A percentile compares a stretch with the other conserved stretches of the same genome.
Evolutionary conservation across 2,113 vertebrate genomes (phyloP).

Genomic region (Colistium nudipinnis): DNA sequence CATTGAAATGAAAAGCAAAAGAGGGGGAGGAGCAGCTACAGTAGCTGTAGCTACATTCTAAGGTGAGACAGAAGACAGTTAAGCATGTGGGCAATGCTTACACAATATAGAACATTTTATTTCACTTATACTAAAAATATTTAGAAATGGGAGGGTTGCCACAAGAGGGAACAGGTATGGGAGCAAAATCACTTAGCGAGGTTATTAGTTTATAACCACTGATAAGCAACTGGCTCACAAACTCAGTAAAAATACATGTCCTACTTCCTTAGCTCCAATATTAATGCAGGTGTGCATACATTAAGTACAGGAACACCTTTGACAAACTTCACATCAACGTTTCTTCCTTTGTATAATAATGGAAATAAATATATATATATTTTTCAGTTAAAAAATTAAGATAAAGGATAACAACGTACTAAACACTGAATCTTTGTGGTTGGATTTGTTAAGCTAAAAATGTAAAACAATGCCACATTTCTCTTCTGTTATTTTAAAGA

Average conservation of each 20-base stretch:
- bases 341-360: background rate
- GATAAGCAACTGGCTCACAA: background rate
- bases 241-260: background rate
- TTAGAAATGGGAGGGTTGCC: background rate
- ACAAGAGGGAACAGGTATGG: background rate
- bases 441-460: no score
- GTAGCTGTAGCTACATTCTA: background rate
- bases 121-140: constrained; percentile 5
- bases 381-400: background rate
- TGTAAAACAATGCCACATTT: no score
- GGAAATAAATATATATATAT: background rate
- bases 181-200: background rate
- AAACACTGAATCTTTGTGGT: background rate
- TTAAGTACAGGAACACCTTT: background rate
- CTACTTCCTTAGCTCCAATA: background rate
- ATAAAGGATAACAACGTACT: background rate
- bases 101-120: constrained; percentile 13
- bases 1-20: constrained; percentile 46
- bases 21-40: constrained; percentile 1
- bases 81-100: no score
- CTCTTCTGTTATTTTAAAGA: no score
- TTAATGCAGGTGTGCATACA: background rate
- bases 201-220: background rate
- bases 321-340: background rate
- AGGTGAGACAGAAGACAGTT: background rate